Evolutionary conservation across 2,113 vertebrate genomes (phyloP).

Genomic region (Cricetomys ansorgei): DNA sequence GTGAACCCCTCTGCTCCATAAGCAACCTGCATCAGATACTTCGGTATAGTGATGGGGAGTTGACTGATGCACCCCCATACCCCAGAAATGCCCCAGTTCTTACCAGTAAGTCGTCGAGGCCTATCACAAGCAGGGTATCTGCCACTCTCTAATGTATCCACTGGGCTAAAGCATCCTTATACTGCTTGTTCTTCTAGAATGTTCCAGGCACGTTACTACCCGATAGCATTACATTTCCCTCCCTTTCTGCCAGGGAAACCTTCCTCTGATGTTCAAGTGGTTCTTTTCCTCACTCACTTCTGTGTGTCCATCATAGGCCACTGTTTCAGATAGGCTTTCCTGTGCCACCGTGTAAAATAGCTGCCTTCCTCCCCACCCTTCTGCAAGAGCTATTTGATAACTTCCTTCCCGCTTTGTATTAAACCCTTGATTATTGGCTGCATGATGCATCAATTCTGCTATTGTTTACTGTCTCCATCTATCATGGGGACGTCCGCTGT

Average conservation of each 20-base stretch:
- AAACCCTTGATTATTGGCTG: neutral
- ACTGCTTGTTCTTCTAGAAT: neutral
- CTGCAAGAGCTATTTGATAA: neutral
- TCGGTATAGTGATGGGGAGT: neutral
- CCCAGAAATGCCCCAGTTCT: neutral
- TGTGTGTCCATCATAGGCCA: accelerated
- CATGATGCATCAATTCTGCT: neutral
- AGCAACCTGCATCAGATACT: neutral
- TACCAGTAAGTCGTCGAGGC: neutral
- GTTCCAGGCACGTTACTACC: neutral
- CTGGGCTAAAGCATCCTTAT: neutral
- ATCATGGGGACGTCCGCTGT: neutral
- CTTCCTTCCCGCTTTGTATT: neutral
- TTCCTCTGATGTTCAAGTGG: too few species aligned
- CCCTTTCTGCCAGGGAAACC: neutral
- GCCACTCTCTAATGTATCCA: neutral
- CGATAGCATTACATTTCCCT: neutral
- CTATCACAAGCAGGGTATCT: accelerated
- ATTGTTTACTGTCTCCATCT: neutral
- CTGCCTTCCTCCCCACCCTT: too few species aligned
- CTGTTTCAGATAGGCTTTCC: neutral
- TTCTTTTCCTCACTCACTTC: neutral
- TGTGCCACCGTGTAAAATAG: neutral
- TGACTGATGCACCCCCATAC: neutral
- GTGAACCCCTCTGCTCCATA: too few species aligned